Conservation (phyloP, 2,113 vertebrate species). For the Corydoras sp. region DNA sequence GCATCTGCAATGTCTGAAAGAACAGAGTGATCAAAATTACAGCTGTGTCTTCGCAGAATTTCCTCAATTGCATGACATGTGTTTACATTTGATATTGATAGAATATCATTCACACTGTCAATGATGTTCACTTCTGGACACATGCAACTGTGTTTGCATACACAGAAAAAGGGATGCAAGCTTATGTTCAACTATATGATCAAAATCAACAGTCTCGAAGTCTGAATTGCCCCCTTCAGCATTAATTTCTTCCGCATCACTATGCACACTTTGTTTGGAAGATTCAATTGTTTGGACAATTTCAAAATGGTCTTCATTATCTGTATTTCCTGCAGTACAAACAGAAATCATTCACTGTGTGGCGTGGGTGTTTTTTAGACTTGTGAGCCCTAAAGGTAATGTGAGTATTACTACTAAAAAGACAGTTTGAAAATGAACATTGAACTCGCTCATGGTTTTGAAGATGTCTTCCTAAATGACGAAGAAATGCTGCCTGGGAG, state of each 20-base stretch:
- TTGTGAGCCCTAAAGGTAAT: slow-evolving; percentile 33
- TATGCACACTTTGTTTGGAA: slow-evolving; percentile 1
- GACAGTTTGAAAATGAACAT: slow-evolving; percentile 27
- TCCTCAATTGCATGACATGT: too few relatives aligned
- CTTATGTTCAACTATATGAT: neutral
- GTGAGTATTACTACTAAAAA: slow-evolving; percentile 22
- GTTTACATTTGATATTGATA: too few relatives aligned
- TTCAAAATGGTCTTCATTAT: slow-evolving; percentile 6
- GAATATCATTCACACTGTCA: too few relatives aligned
- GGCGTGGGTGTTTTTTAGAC: slow-evolving; percentile 29
- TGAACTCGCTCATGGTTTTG: too few relatives aligned
- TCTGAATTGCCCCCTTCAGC: slow-evolving; percentile 14
- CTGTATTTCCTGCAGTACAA: slow-evolving; percentile 17
- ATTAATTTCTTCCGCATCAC: slow-evolving; percentile 23
- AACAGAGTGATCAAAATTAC: neutral
- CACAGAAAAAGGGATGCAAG: too few relatives aligned
- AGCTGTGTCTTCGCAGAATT: neutral
- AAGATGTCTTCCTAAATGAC: slow-evolving; percentile 33
- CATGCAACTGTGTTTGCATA: too few relatives aligned
- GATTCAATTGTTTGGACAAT: neutral
- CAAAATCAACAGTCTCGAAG: slow-evolving; percentile 2
- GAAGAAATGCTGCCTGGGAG: slow-evolving; percentile 3
- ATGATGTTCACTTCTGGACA: too few relatives aligned
- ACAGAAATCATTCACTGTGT: slow-evolving; percentile 23
- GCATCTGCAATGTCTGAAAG: neutral